Evolutionary conservation across 64 coral and sea anemone genomes (phyloP).

Genomic region (Trachythela sp.): DNA sequence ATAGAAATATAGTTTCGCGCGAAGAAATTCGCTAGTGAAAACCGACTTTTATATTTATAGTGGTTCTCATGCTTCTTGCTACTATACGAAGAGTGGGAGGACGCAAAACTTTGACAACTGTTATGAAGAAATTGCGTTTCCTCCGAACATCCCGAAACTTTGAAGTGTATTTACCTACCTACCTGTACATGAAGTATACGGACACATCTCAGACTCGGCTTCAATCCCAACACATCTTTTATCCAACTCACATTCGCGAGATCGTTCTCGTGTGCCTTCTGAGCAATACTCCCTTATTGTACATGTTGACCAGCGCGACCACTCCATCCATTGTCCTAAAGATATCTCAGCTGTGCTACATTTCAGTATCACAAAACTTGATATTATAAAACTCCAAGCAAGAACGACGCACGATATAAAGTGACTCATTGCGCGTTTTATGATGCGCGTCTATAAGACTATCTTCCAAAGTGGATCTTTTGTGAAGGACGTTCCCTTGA

Average conservation of each 20-base stretch:
- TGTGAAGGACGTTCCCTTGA: too few species aligned
- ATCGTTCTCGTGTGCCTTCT: neutral
- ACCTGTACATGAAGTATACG: neutral
- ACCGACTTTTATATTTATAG: too few species aligned
- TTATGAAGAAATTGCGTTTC: too few species aligned
- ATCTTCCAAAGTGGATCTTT: too few species aligned
- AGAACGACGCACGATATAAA: neutral
- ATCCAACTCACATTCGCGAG: neutral
- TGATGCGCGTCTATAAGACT: too few species aligned
- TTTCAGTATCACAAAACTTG: neutral
- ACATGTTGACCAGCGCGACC: neutral
- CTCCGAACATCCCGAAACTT: neutral
- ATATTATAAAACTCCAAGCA: neutral
- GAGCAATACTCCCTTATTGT: neutral
- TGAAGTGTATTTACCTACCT: too few species aligned
- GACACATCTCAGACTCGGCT: neutral
- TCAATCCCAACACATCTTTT: conserved; percentile 1
- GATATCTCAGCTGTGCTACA: neutral
- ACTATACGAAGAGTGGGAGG: too few species aligned
- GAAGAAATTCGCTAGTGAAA: too few species aligned
- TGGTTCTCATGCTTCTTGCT: too few species aligned
- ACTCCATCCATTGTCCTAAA: neutral
- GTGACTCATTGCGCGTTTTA: neutral
- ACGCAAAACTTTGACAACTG: too few species aligned
- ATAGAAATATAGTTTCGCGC: too few species aligned